Percentiles rank a stretch among this genome's conserved stretches.
phyloP scores from a whole-genome alignment of 2,888 invertebrate species.

The Baccha elongata region DNA sequence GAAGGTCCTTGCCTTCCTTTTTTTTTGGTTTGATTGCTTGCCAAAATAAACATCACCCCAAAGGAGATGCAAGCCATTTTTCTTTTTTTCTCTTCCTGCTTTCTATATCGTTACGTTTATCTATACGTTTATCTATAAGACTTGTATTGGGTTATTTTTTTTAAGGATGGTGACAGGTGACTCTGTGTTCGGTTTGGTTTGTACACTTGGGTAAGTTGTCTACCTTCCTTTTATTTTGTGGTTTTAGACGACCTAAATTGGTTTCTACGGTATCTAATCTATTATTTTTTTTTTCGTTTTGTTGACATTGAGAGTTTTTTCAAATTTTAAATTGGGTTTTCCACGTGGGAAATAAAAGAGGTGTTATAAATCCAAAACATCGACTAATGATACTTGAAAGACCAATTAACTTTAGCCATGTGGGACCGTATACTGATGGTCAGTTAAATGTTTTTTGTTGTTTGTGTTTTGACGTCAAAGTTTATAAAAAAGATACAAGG shows the following conservation, averaged over 20 bases:
- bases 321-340: not conserved
- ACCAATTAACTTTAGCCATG: too few relatives aligned
- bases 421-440: too few relatives aligned
- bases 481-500: too few relatives aligned
- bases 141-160: not conserved
- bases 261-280: not conserved
- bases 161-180: constrained; percentile 15
- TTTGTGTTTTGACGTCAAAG: too few relatives aligned
- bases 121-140: not conserved
- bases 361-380: not conserved
- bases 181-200: constrained; percentile 15
- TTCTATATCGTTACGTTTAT: not conserved
- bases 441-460: too few relatives aligned
- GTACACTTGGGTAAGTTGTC: constrained; percentile 25
- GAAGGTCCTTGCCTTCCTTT: constrained; percentile 11
- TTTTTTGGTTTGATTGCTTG: not conserved
- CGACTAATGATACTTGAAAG: too few relatives aligned
- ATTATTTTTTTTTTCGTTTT: not conserved
- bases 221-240: constrained; percentile 20
- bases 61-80: constrained; percentile 12
- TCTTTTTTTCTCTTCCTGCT: not conserved
- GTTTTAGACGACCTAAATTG: constrained; percentile 17
- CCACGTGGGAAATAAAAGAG: not conserved
- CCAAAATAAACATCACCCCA: constrained; percentile 6
- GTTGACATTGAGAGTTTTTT: constrained; percentile 2